phyloP scores from a whole-genome alignment of 2,888 invertebrate genomes.

The Diabrotica balteata region DNA sequence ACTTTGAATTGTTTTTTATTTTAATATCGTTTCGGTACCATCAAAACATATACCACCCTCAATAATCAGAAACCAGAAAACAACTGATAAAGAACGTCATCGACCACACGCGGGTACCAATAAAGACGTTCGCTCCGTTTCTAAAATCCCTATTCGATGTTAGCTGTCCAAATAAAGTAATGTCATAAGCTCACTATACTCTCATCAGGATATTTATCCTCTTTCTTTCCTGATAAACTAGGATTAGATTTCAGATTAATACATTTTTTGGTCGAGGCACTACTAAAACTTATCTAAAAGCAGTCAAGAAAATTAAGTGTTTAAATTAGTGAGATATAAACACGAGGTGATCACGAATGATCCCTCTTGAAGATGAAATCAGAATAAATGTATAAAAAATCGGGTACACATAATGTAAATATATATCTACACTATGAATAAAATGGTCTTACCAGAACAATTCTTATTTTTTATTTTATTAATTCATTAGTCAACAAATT shows the following conservation, averaged over 20 bases:
- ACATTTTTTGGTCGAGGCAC: constrained; percentile 1
- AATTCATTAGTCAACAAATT: too few relatives aligned
- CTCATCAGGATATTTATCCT: constrained; percentile 12
- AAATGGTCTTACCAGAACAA: too few relatives aligned
- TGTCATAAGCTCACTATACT: constrained; percentile 5
- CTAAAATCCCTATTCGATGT: neutral
- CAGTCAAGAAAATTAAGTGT: constrained; percentile 15
- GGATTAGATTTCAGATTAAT: constrained; percentile 16
- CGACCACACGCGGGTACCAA: constrained; percentile 5
- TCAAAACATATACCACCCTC: too few relatives aligned
- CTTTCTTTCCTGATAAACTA: constrained; percentile 8
- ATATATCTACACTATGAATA: too few relatives aligned
- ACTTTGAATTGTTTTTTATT: too few relatives aligned
- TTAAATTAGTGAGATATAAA: constrained; percentile 6
- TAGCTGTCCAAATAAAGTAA: constrained; percentile 10
- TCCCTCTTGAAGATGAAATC: too few relatives aligned
- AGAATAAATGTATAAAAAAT: too few relatives aligned
- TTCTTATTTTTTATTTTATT: too few relatives aligned
- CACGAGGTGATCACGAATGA: constrained; percentile 1
- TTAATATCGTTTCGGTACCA: too few relatives aligned
- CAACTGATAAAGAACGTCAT: too few relatives aligned
- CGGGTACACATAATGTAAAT: too few relatives aligned
- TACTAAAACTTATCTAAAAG: constrained; percentile 3
- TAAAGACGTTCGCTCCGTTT: neutral
- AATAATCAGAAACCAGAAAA: too few relatives aligned